Conservation (phyloP, 2,113 vertebrate genomes). For the Vidua macroura region DNA sequence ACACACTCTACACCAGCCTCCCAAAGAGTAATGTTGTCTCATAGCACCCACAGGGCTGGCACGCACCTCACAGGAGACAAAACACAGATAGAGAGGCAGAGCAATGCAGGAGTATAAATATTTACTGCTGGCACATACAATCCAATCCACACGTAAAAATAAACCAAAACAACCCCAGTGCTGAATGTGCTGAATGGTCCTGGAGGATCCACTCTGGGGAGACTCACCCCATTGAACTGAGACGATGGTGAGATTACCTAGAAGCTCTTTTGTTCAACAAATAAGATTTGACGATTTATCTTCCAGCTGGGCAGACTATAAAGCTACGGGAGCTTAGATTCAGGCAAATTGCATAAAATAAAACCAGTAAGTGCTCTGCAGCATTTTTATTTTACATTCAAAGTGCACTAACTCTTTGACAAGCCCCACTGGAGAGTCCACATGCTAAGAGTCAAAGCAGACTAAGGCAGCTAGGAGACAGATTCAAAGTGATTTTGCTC, state of each 20-base stretch:
- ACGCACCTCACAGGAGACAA: background rate
- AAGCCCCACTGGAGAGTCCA: background rate
- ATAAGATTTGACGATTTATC: background rate
- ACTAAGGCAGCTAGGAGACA: background rate
- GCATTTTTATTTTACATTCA: background rate
- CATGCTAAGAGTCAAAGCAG: background rate
- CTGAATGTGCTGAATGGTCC: background rate
- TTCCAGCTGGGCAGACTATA: background rate
- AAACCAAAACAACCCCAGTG: background rate
- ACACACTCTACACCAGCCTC: background rate
- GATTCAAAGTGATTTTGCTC: background rate
- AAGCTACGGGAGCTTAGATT: background rate
- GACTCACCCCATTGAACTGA: background rate
- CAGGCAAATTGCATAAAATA: background rate
- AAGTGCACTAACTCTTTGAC: background rate
- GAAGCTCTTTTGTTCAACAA: background rate
- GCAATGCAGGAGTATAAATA: slow-evolving; percentile 29
- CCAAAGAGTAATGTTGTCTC: background rate
- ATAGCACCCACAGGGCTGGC: slow-evolving; percentile 27
- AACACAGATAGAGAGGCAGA: slow-evolving; percentile 19
- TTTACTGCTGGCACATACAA: slow-evolving; percentile 27
- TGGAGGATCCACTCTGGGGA: background rate
- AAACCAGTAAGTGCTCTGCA: background rate
- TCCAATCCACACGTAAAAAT: background rate
- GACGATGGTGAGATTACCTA: background rate